Base-by-base conservation (phyloP, 2,113 vertebrate species). In the Rutilus rutilus region DNA sequence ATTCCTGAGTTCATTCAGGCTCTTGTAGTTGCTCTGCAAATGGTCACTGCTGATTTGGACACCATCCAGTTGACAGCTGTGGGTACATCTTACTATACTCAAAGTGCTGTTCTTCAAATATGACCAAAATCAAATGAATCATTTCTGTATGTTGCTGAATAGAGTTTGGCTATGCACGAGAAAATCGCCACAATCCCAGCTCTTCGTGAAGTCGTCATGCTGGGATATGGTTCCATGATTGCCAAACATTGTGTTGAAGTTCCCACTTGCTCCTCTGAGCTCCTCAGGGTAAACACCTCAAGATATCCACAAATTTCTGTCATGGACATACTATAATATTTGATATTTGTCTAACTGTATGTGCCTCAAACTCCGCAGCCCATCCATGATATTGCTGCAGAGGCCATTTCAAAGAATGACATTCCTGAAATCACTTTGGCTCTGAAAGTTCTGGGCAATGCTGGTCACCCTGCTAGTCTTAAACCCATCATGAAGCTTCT, bases 401-500 rank as follows among this genome's bases (percentile, higher is more conserved):
- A 96, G 0, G 96, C 96, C 0, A 60, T 93, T 83, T 87, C 90
- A 73, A 95, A 85, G 19, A 89, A 73, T 65, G 87, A 95, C 1
- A 88, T 92, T 42, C 88, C 92, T 27, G 92, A 96, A 21, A 95
- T 95, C 30, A 90, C 89, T 75, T 86, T 96, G 67, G 91, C 92
- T 60, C 83, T 97, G 65, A 98, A 97, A 88, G 94, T 94, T 89
- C 82, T 97, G 75, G 96, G 94, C 65, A 98, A 97, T 59, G 85
- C 96, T 21, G 96, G 94, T 23, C 95, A 96, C 42, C 93, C 93
- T 82, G 83, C 83, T 60, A 96, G 95, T 89, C 69, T 95, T 83
- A 97, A 97, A 90, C 89, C 92, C 2, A 92, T 97, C 84, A 89
- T 92, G 69, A 97, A 96, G 89, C 82, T 95, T 65, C 84, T 97